Evolutionary conservation across 1,140 invertebrate species (phyloP).

Genomic region (Drosophila mayri): DNA sequence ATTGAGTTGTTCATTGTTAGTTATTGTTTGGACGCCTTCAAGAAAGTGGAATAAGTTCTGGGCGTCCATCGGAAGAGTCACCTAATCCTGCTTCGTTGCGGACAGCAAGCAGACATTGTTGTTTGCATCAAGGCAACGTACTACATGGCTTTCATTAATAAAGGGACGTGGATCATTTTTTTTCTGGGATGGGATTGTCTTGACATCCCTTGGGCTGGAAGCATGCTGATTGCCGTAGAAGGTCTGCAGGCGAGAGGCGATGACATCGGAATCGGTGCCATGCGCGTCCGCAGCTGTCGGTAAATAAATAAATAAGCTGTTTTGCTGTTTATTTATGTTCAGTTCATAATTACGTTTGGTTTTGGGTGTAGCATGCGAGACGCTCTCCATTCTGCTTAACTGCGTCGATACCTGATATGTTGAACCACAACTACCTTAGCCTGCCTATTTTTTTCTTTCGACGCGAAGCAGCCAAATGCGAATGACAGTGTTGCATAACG

Average conservation of each 20-base stretch:
- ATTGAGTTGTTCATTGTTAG: too few relatives aligned
- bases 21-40: too few relatives aligned
- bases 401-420: not conserved
- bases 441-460: not conserved
- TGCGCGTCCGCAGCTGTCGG: not conserved
- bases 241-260: not conserved
- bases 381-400: not conserved
- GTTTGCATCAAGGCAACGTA: not conserved
- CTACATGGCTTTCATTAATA: too few relatives aligned
- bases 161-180: not conserved
- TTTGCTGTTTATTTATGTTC: too few relatives aligned
- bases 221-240: not conserved
- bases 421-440: not conserved
- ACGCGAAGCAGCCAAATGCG: not conserved
- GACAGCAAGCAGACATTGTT: not conserved
- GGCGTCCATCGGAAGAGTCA: too few relatives aligned
- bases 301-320: not conserved
- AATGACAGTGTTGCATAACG: conserved; percentile 28
- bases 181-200: not conserved
- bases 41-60: too few relatives aligned
- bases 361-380: too few relatives aligned
- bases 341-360: conserved; percentile 6
- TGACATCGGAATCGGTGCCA: not conserved
- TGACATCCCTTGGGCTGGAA: not conserved
- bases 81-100: not conserved